Conservation (phyloP, 2,797 vertebrate species). For the Lemur catta region DNA sequence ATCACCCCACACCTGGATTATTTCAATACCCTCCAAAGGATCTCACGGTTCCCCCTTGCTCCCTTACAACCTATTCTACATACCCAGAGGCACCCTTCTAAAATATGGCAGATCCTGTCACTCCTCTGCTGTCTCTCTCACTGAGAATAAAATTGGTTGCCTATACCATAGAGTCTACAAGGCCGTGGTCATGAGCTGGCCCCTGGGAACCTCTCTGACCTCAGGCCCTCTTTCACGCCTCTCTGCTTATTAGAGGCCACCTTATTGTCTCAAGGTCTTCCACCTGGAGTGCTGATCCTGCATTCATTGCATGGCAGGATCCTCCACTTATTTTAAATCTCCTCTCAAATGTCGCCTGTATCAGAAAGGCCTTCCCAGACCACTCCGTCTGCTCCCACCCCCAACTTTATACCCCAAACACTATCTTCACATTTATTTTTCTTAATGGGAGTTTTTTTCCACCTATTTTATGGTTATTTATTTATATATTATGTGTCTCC, state of each 20-base stretch:
- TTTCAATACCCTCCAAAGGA: neutral
- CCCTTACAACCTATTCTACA: too few relatives aligned
- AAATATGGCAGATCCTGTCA: neutral
- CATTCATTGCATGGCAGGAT: neutral
- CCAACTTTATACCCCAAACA: neutral
- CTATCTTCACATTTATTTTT: neutral
- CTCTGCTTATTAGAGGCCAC: neutral
- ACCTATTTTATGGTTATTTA: neutral
- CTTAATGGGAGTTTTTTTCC: neutral
- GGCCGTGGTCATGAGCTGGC: neutral
- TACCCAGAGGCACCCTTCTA: neutral
- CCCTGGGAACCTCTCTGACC: neutral
- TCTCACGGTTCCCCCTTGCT: neutral
- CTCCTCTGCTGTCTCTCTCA: neutral
- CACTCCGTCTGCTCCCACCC: neutral
- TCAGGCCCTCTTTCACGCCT: neutral
- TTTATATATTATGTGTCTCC: neutral
- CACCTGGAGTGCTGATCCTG: neutral
- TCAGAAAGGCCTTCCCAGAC: neutral
- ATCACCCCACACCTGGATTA: neutral
- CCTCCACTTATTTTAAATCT: neutral
- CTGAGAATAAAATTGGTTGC: neutral
- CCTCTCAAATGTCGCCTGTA: neutral
- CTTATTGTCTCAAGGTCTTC: neutral
- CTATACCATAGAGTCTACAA: neutral